Percentiles rank a stretch among this genome's conserved stretches.
Evolutionary conservation across 2,888 invertebrate species (phyloP).

Genomic region (Drosophila testacea): DNA sequence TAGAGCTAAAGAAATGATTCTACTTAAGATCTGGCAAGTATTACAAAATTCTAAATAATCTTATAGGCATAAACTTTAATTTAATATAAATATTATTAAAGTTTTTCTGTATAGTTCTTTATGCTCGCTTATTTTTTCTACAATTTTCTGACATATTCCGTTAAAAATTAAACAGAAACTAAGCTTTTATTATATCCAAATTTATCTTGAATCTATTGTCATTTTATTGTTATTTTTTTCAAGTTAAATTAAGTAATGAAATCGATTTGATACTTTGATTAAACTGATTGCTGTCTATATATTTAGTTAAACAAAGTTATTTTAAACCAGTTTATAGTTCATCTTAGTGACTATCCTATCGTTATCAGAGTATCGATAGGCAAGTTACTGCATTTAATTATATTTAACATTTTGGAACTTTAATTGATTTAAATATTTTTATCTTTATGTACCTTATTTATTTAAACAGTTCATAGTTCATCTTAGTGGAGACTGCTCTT

Average conservation of each 20-base stretch:
- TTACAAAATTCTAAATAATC: background rate
- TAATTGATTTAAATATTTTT: background rate
- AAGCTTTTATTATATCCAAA: background rate
- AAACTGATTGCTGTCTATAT: background rate
- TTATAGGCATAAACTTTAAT: no score
- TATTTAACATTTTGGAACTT: background rate
- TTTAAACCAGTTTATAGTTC: no score
- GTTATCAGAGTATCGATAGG: background rate
- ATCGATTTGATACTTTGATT: constrained; percentile 20
- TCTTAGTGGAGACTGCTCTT: background rate
- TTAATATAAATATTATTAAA: no score
- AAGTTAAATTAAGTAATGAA: constrained; percentile 26
- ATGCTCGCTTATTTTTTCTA: no score
- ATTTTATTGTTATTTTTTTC: constrained; percentile 6
- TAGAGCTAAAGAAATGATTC: constrained; percentile 13
- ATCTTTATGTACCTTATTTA: background rate
- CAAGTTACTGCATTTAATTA: constrained; percentile 2
- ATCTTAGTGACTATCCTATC: background rate
- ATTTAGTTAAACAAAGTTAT: no score
- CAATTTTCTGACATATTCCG: background rate
- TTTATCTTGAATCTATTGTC: constrained; percentile 7
- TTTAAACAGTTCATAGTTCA: no score
- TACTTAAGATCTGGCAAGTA: background rate
- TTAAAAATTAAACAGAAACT: background rate
- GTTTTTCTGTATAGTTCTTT: no score